Conservation (phyloP, 2,797 vertebrate genomes). For the Sebastes hubbsi region DNA sequence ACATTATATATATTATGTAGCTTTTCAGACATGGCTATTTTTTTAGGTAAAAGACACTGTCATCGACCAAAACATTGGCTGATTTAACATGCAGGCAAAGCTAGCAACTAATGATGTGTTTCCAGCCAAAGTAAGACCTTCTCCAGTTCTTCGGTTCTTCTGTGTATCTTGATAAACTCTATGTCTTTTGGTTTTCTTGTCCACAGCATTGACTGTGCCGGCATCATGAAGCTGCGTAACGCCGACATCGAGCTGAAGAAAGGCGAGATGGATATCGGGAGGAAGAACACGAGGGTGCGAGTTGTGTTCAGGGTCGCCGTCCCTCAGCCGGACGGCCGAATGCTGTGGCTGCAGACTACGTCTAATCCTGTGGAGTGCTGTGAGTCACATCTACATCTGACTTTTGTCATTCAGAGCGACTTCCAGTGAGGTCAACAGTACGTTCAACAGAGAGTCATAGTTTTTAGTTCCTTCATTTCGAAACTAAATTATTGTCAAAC, state of each 20-base stretch:
- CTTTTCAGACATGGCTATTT: too few relatives aligned
- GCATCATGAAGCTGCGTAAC: constrained; percentile 96
- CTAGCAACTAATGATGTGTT: background rate
- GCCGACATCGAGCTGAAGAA: constrained; percentile 97
- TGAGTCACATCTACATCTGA: constrained; percentile 75
- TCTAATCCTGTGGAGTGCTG: constrained; percentile 95
- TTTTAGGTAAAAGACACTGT: too few relatives aligned
- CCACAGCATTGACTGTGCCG: constrained; percentile 93
- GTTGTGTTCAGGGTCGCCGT: constrained; percentile 92
- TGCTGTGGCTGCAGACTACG: constrained; percentile 90
- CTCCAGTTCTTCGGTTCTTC: background rate
- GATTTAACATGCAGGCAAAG: background rate
- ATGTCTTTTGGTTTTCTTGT: background rate
- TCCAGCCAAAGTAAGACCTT: too few relatives aligned
- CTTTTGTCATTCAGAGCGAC: background rate
- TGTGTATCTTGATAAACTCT: background rate
- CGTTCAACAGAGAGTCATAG: background rate
- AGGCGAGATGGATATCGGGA: constrained; percentile 94
- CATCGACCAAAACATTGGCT: too few relatives aligned
- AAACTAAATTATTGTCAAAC: background rate
- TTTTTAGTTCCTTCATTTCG: background rate
- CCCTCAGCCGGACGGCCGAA: constrained; percentile 87
- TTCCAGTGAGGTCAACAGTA: background rate
- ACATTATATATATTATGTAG: too few relatives aligned
- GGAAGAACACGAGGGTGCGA: constrained; percentile 95